These are phyloP conservation scores for Ryuthela nishihirai DNA, from an alignment of 2,888 invertebrate genomes.

Conservation along the genomic window DNA sequence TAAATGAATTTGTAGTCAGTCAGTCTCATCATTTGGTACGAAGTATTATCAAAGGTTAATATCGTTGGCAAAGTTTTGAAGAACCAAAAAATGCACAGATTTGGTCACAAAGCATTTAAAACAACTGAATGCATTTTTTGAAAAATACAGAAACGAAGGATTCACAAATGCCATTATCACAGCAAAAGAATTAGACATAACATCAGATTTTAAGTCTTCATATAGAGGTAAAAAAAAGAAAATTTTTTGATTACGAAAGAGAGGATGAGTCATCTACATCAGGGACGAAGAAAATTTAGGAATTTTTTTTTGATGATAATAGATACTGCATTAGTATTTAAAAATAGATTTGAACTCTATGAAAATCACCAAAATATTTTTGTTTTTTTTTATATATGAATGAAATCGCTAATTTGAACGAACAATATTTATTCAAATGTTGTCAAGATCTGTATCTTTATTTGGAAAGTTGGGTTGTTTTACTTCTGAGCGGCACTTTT, in stretches of 20 bases:
- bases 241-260: conserved; percentile 1
- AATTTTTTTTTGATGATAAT: conserved; percentile 1
- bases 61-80: conserved; percentile 1
- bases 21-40: conserved; percentile 2
- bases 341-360: conserved; percentile 3
- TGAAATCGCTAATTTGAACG: background rate
- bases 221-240: background rate
- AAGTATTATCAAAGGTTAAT: background rate
- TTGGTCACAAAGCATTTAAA: background rate
- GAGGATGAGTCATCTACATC: background rate
- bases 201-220: background rate
- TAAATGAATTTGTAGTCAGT: conserved; percentile 2
- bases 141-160: background rate
- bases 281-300: background rate
- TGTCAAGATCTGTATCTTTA: conserved; percentile 2
- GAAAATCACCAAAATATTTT: conserved; percentile 3
- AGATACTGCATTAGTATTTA: conserved; percentile 3
- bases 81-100: background rate
- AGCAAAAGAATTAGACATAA: conserved; percentile 2
- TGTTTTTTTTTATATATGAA: conserved; percentile 1
- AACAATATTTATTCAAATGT: conserved; percentile 2
- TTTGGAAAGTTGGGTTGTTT: too few relatives aligned
- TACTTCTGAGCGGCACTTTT: too few relatives aligned
- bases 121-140: background rate
- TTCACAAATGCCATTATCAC: background rate